phyloP scores from a whole-genome alignment of 2,113 vertebrate genomes.

The Oryctolagus cuniculus region mOryCun1.1 NC_091440.1:21986001-21986500 shows the following conservation, averaged over 20 bases:
- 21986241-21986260: too few species aligned
- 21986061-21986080: conserved; percentile 20
- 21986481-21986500: background rate
- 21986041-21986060: conserved; percentile 66
- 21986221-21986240: too few species aligned
- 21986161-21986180: background rate
- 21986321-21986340: too few species aligned
- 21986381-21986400: background rate
- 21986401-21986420: background rate
- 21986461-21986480: background rate
- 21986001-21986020: conserved; percentile 65
- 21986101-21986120: background rate
- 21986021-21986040: conserved; percentile 20
- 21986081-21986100: conserved; percentile 38
- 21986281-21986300: too few species aligned
- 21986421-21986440: background rate
- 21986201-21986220: background rate
- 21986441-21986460: background rate
- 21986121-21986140: conserved; percentile 6
- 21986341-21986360: too few species aligned
- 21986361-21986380: too few species aligned
- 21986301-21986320: too few species aligned
- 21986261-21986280: too few species aligned
- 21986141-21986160: background rate
- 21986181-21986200: background rate